These are phyloP conservation scores for Hyles euphorbiae DNA, from an alignment of 1,140 invertebrate genomes.

Conservation along the genomic window DNA sequence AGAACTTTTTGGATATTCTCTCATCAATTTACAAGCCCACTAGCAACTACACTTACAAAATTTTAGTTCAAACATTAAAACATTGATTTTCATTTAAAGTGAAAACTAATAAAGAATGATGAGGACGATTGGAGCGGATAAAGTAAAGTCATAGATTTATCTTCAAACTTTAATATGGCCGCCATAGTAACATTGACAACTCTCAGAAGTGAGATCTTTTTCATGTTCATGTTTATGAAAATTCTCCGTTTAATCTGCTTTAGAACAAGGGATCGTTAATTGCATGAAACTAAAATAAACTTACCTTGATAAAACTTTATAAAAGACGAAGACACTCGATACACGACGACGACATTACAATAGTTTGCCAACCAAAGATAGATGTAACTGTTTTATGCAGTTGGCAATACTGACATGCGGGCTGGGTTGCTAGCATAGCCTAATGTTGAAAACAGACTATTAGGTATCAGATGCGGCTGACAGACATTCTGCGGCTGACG, in stretches of 20 bases:
- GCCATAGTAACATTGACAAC: conserved; percentile 26
- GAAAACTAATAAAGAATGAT: conserved; percentile 28
- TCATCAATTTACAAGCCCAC: neutral
- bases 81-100: neutral
- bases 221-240: too few relatives aligned
- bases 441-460: too few relatives aligned
- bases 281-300: conserved; percentile 24
- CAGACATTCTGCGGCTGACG: too few relatives aligned
- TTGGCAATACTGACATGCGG: too few relatives aligned
- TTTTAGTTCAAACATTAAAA: neutral
- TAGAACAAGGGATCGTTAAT: neutral
- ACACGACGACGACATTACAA: conserved; percentile 72
- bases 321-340: conserved; percentile 70
- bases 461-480: too few relatives aligned
- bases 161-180: conserved; percentile 64
- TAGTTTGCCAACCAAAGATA: conserved; percentile 19
- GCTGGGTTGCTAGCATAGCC: too few relatives aligned
- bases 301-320: conserved; percentile 71
- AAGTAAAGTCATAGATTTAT: conserved; percentile 27
- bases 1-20: conserved; percentile 3
- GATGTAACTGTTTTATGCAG: conserved; percentile 1
- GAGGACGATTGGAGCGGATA: conserved; percentile 49
- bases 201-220: too few relatives aligned
- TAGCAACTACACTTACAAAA: conserved; percentile 3
- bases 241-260: neutral